Evolutionary conservation across 2,113 vertebrate species (phyloP), one percentile per base, ranked within the genome.

Genomic region (Kryptolebias marmoratus): DNA sequence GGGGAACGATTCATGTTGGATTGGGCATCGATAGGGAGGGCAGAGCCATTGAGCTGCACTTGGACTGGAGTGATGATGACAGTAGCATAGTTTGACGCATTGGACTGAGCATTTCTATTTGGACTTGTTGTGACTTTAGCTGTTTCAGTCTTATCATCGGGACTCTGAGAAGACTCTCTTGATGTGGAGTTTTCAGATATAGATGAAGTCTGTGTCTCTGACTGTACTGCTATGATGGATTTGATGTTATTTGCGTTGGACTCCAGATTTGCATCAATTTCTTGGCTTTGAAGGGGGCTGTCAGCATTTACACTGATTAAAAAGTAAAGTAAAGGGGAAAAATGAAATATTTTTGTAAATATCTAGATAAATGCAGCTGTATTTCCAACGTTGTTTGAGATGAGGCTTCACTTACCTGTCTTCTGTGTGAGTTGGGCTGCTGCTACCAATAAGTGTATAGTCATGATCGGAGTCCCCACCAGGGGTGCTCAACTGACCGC

Each of bases 381-480:
- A 36, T 60, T 69, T 32, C 62, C 12, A 75, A 47, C 11, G 64
- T 68, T 2, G 12, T 16, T 39, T 11, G 52, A 42, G 72, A 45
- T 5, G 67, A 42, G 18, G 18, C 31, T 77, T 75, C 11, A 65
- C 87, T 30, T 45, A 95, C 95, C 94, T 94, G 66, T 93, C 93
- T 61, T 93, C 92, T 84, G 87, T 90, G 81, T 93, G 93, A 61
- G 94, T 91, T 0, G 95, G 94, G 75, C 94, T 95, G 88, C 84
- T 94, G 88, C 93, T 91, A 71, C 92, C 93, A 68, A 94, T 94
- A 22, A 94, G 66, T 18, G 94, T 94, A 0, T 91, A 93, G 57
- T 94, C 93, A 30, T 92, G 89, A 30, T 90, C 93, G 28, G 94
- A 92, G 39, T 91, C 64, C 27, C 85, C 83, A 1, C 86, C 87